Evolutionary conservation across 2,113 vertebrate species (phyloP), one percentile per base, ranked within the genome.

Genomic region (Engraulis encrasicolus): DNA sequence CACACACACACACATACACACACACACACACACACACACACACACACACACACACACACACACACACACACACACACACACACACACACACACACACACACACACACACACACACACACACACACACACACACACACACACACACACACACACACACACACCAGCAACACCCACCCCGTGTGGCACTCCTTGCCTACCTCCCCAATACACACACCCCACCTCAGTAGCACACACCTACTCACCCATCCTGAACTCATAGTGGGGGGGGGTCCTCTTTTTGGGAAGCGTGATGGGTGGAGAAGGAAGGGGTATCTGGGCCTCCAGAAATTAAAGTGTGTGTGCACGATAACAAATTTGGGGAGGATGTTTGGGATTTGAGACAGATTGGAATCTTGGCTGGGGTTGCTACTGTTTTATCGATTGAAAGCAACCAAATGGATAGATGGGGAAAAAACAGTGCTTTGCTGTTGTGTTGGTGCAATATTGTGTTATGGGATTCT

Each of bases 51-150:
- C n/a, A n/a, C n/a, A 45, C 3, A 45, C 40, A 3, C 40, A 45
- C 40, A 45, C 40, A 45, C 40, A 45, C 40, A 45, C 40, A 45
- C 40, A 45, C 9, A 9, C 40, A 3, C 3, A 45, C 40, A 3
- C 3, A 45, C 3, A 87, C 90, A 85, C 89, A 81, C 80, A 45
- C 40, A 9, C 40, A 3, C 3, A 45, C 40, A n/a, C n/a, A n/a
- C n/a, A n/a, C n/a, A n/a, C n/a, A n/a, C n/a, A n/a, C n/a, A n/a
- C n/a, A n/a, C 40, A 45, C 3, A 45, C 40, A 3, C 40, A 45
- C 40, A 45, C 40, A 45, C 40, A 45, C 40, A 45, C 40, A 45
- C 40, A 45, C 9, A 9, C 40, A 3, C 3, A 45, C 40, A n/a
- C 40, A 45, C 3, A 45, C 40, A 3, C 40, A 45, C 40, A 3